phyloP scores from a whole-genome alignment of 1,140 invertebrate species.

The Ridgeia piscesae region DNA sequence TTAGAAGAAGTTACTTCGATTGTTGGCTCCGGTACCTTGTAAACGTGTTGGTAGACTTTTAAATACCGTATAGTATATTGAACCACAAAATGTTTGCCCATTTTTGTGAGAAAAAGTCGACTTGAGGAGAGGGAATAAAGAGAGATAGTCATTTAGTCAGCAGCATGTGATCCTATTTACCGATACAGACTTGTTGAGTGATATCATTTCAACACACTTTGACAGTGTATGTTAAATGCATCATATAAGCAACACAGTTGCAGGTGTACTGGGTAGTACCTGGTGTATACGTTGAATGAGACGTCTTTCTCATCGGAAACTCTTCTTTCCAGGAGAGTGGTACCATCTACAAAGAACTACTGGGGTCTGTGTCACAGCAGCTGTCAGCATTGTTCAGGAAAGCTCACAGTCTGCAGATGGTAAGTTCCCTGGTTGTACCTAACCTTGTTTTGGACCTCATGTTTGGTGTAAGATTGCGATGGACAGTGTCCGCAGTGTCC shows the following conservation, averaged over 20 bases:
- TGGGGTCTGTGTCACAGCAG: conserved; percentile 36
- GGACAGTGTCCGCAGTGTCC: no score
- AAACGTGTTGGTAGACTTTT: no score
- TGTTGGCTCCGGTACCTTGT: no score
- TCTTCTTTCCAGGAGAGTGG: conserved; percentile 36
- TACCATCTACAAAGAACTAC: conserved; percentile 38
- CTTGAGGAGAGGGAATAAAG: no score
- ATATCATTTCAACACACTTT: not conserved
- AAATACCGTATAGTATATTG: no score
- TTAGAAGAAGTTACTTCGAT: no score
- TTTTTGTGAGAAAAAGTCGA: no score
- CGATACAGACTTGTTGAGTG: not conserved
- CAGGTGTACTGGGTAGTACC: not conserved
- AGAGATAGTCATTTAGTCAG: not conserved
- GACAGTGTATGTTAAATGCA: no score
- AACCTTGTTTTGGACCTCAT: no score
- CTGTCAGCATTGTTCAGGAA: conserved; percentile 42
- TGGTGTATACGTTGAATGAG: not conserved
- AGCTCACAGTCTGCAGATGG: conserved; percentile 42
- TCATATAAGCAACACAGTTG: not conserved
- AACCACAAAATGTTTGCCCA: no score
- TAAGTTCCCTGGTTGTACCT: conserved; percentile 29
- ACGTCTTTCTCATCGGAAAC: not conserved
- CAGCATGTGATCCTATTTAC: not conserved
- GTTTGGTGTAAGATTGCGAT: no score